Evolutionary conservation across 2,888 invertebrate species (phyloP), one percentile per base, ranked within the genome.

Genomic region (Stramonita haemastoma): DNA sequence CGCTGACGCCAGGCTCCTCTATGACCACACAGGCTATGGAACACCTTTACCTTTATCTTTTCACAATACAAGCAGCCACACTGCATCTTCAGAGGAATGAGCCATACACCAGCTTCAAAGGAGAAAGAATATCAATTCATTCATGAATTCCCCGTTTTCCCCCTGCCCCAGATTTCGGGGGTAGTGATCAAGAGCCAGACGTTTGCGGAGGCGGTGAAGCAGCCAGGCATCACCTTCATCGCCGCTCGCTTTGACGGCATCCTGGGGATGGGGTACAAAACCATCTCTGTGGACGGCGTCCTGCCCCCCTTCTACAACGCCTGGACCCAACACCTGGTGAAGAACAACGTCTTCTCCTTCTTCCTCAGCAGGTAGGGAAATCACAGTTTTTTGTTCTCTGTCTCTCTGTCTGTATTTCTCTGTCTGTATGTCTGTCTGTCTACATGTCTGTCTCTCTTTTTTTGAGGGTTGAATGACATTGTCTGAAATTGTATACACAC

Each of bases 231-330:
- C 89, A 98, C 98, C 26, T 99, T 99, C 96, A 98, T 99, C 57
- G 99, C 99, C 85, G 99, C 99, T 91, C 99, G 99, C 97, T 99
- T 99, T 96, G 99, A 99, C 96, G 96, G 99, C 91, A 99, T 99
- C 95, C 97, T 99, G 89, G 99, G 99, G 91, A 97, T 99, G 97
- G 99, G 97, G 0, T 99, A 98, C 96, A 97, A 97, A 93, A 97
- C 97, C 56, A 99, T 99, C 95, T 97, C 99, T 0, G 99, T 99
- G 91, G 98, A 99, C 96, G 97, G 97, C 90, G 99, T 99, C 85
- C 96, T 97, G 86, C 99, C 99, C 0, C 98, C 98, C 87, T 99
- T 99, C 96, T 97, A 99, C 96, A 98, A 98, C 95, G 98, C 99
- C 98, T 97, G 98, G 91, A 96, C 97, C 77, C 99, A 99, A 94